Evolutionary conservation across 2,113 vertebrate genomes (phyloP).

Genomic region (Martes martes): DNA sequence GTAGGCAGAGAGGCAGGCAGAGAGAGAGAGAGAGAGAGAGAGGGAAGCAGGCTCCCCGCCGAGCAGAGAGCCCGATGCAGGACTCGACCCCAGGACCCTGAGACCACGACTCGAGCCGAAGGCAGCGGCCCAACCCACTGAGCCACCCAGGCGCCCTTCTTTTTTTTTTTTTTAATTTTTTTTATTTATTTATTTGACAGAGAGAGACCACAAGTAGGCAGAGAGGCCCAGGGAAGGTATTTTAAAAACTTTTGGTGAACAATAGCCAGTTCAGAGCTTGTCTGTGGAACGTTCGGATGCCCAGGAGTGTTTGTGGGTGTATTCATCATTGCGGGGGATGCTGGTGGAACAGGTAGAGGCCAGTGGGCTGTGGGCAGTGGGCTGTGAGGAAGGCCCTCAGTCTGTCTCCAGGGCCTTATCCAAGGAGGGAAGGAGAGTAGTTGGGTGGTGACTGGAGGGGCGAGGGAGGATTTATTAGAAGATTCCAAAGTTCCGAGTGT

Average conservation of each 20-base stretch:
- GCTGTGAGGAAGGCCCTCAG: background rate
- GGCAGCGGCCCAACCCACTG: too few species aligned
- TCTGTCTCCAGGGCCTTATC: background rate
- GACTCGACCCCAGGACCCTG: too few species aligned
- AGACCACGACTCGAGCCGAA: too few species aligned
- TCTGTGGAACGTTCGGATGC: background rate
- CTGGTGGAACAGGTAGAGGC: too few species aligned
- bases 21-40: too few species aligned
- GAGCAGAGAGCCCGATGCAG: too few species aligned
- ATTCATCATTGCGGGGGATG: background rate
- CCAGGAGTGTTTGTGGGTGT: background rate
- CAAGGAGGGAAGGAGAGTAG: background rate
- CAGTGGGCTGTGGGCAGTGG: background rate
- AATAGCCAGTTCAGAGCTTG: background rate
- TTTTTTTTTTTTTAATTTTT: too few species aligned
- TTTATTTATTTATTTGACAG: too few species aligned
- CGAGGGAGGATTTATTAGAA: background rate
- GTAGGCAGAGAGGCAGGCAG: too few species aligned
- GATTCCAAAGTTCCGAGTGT: background rate
- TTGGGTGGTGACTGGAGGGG: background rate
- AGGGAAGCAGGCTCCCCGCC: too few species aligned
- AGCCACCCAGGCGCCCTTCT: too few species aligned
- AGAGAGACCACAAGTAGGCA: too few species aligned
- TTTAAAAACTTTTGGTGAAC: background rate
- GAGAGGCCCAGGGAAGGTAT: background rate